A percentile compares a stretch with the other conserved stretches of the same genome.
Conservation (phyloP, 2,888 invertebrate species). For the Aphidoletes aphidimyza region DNA sequence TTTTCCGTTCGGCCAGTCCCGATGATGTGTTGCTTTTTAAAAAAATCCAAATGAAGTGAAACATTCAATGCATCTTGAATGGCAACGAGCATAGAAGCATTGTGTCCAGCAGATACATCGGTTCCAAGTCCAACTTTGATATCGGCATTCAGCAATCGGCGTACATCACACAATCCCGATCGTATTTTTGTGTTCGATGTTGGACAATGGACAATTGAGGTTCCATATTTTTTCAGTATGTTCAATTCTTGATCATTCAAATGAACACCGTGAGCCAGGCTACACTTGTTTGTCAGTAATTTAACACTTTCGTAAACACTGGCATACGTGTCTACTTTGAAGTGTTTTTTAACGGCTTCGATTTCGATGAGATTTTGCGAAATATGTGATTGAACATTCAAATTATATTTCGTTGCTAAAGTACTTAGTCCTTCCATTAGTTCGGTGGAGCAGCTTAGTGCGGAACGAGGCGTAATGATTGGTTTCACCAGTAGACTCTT, state of each 20-base stretch:
- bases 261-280: slow-evolving; percentile 87
- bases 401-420: slow-evolving; percentile 74
- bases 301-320: slow-evolving; percentile 80
- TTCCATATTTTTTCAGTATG: slow-evolving; percentile 71
- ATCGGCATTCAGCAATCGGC: slow-evolving; percentile 71
- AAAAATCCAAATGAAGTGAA: slow-evolving; percentile 75
- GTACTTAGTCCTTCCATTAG: slow-evolving; percentile 75
- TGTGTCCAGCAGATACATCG: slow-evolving; percentile 87
- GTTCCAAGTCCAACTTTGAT: slow-evolving; percentile 87
- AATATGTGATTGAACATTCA: slow-evolving; percentile 87
- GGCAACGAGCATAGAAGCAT: slow-evolving; percentile 78
- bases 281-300: slow-evolving; percentile 70
- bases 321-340: slow-evolving; percentile 72
- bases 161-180: slow-evolving; percentile 85
- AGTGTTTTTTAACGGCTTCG: slow-evolving; percentile 71
- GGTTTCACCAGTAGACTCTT: slow-evolving; percentile 79
- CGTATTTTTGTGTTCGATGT: slow-evolving; percentile 83
- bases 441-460: slow-evolving; percentile 79
- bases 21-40: slow-evolving; percentile 65
- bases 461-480: slow-evolving; percentile 87
- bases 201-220: slow-evolving; percentile 86
- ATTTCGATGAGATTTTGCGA: slow-evolving; percentile 84
- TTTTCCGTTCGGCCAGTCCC: slow-evolving; percentile 60
- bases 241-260: slow-evolving; percentile 76
- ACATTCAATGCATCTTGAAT: slow-evolving; percentile 72